phyloP scores from a whole-genome alignment of 2,113 vertebrate species.

The Chrysochloris asiatica region DNA sequence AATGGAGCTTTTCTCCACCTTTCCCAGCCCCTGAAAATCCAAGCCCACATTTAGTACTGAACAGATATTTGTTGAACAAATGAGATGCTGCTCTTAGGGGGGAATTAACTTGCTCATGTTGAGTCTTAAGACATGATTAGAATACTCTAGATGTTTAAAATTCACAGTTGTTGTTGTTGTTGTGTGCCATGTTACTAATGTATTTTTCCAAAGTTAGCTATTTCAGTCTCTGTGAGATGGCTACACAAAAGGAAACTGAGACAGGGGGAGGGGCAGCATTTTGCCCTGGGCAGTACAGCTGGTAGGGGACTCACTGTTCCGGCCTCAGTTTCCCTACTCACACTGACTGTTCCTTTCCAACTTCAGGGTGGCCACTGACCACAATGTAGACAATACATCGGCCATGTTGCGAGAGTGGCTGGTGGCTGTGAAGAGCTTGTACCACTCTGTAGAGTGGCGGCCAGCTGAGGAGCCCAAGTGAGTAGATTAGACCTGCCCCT shows the following conservation, averaged over 20 bases:
- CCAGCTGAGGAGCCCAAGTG: constrained; percentile 91
- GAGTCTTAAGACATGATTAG: background rate
- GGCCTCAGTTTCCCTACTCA: background rate
- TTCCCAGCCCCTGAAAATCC: background rate
- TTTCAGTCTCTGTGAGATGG: background rate
- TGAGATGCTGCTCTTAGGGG: background rate
- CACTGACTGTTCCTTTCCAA: background rate
- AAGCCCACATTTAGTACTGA: background rate
- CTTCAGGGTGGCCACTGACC: constrained; percentile 93
- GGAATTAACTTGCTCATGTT: background rate
- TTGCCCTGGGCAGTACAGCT: background rate
- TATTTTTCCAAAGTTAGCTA: background rate
- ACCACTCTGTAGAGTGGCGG: constrained; percentile 94
- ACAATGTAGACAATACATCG: constrained; percentile 92
- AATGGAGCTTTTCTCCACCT: background rate
- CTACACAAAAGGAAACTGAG: background rate
- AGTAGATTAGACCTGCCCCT: background rate
- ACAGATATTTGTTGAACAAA: background rate
- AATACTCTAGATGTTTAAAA: background rate
- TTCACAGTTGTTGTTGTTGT: background rate
- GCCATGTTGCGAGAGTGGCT: constrained; percentile 91
- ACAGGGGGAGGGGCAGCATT: fast-evolving
- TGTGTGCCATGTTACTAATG: too few relatives aligned
- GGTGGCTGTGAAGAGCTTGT: constrained; percentile 88
- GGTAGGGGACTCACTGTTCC: background rate